These are phyloP conservation scores for Acropora yongei DNA, from an alignment of 64 coral and sea anemone species.

Conservation along the genomic window DNA sequence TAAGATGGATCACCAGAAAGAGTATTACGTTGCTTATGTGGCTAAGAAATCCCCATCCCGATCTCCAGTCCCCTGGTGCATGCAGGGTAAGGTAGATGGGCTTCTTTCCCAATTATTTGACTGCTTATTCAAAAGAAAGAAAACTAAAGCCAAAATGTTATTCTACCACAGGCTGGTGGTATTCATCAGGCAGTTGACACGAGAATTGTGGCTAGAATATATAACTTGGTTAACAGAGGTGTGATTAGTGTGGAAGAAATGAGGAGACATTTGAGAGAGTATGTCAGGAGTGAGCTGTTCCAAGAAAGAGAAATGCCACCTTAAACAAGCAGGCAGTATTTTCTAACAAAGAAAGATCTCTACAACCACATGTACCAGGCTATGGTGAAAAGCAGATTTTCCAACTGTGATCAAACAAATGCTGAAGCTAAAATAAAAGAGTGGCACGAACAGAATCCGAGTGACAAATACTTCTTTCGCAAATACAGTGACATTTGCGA, in stretches of 20 bases:
- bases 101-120: slow-evolving; percentile 9
- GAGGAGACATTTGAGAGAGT: slow-evolving; percentile 64
- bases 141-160: slow-evolving; percentile 29
- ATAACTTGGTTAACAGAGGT: slow-evolving; percentile 42
- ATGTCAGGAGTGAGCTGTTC: slow-evolving; percentile 54
- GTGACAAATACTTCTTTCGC: slow-evolving; percentile 68
- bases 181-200: slow-evolving; percentile 58
- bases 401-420: slow-evolving; percentile 78
- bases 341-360: slow-evolving; percentile 67
- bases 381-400: slow-evolving; percentile 68
- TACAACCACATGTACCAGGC: slow-evolving; percentile 62
- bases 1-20: slow-evolving; percentile 18
- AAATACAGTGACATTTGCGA: slow-evolving; percentile 15
- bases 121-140: slow-evolving; percentile 15
- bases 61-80: slow-evolving; percentile 12
- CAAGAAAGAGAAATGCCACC: slow-evolving; percentile 55
- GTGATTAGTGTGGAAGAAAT: slow-evolving; percentile 55
- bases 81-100: slow-evolving; percentile 18
- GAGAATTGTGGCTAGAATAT: slow-evolving; percentile 39
- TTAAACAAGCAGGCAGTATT: slow-evolving; percentile 29
- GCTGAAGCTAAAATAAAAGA: slow-evolving; percentile 51
- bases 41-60: slow-evolving; percentile 2
- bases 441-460: slow-evolving; percentile 60
- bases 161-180: slow-evolving; percentile 49
- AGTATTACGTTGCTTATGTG: background rate